Base-by-base conservation (phyloP, 2,113 vertebrate genomes). In the Ploceus nigricollis region DNA sequence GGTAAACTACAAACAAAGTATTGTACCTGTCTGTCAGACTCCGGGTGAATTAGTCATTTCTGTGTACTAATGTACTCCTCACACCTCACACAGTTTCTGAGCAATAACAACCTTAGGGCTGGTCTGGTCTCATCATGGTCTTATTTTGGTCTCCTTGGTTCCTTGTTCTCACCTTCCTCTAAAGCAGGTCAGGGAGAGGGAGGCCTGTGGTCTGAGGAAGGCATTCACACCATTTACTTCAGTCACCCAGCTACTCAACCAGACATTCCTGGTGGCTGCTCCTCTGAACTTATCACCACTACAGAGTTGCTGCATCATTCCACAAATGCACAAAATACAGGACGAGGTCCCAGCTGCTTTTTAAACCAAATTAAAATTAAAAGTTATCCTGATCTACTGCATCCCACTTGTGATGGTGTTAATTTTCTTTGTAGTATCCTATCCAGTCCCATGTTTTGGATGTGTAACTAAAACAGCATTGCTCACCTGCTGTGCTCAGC, bases 401-500 rank as follows among this genome's bases (percentile, higher is more conserved):
- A 21, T 58, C 56, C 56, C 73, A 24, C 57, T 71, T 85, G 35
- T n/a, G 39, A 35, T 24, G 10, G 51, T 21, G 30, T 64, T 87
- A 15, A 56, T 93, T 75, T 85, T 87, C 47, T 50, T 58, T 1
- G 0, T 30, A 33, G 60, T 14, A 4, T 53, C 61, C 44, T 42
- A 1, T 35, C 14, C 6, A 7, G 15, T 39, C 13, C 63, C n/a
- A 5, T 20, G 35, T 28, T 56, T 61, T 28, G 73, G 69, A 30
- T 75, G 22, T 66, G 65, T 78, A 33, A 33, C 47, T 47, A 5
- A 31, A 70, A 6, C 50, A 48, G 68, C 0, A 0, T 33, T 35
- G 37, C 51, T 65, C 27, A 69, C 8, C 2, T 1, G 0, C 53
- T 0, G 1, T 40, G 45, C 58, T 70, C 51, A n/a, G 4, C 42